Evolutionary conservation across 92 coral and sea anemone genomes (phyloP), one percentile per base, ranked within the genome.

Genomic region (Parazoanthus atlanticus): DNA sequence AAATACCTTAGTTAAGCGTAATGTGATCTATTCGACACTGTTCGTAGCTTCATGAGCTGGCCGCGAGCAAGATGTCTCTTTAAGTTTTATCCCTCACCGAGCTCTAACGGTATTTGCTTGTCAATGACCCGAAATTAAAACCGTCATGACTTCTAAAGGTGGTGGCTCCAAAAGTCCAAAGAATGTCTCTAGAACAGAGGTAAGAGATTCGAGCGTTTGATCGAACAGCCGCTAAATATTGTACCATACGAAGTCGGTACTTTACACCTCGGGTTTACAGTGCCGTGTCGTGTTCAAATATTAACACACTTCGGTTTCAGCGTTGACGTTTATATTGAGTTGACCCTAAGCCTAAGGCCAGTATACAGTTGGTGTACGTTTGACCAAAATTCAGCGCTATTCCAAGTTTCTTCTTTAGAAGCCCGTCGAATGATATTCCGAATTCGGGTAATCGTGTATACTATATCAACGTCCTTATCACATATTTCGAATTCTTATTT

Each of bases 141-240:
- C 25, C 54, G 30, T 25, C 33, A 82, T 82, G 86, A 64, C 52
- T 82, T 82, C 86, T 6, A 82, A 82, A 82, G 56, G 52, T 10
- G 86, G 76, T 36, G 58, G 58, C 58, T 82, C 56, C 19, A 82
- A 65, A 40, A 82, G 86, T 38, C 86, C 86, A 17, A 82, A 64
- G 36, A 82, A n/a, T 36, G 28, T 15, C 52, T 36, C 75, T 5
- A 82, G 38, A 66, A 9, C 76, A 15, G 86, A 82, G 86, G 86
- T 82, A 82, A n/a, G 86, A 41, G 86, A 41, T 36, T 82, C 1
- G 72, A 5, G 25, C 33, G 12, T 41, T 25, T 40, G 6, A 29
- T 38, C n/a, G 58, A 77, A 41, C 64, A 41, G 49, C 81, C 19
- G 15, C 33, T 41, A 47, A 31, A 75, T 36, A 1, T 10, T 23